A percentile compares a stretch with the other conserved stretches of the same genome.
Conservation (phyloP, 2,797 vertebrate species). For the Phataginus tetradactyla region DNA sequence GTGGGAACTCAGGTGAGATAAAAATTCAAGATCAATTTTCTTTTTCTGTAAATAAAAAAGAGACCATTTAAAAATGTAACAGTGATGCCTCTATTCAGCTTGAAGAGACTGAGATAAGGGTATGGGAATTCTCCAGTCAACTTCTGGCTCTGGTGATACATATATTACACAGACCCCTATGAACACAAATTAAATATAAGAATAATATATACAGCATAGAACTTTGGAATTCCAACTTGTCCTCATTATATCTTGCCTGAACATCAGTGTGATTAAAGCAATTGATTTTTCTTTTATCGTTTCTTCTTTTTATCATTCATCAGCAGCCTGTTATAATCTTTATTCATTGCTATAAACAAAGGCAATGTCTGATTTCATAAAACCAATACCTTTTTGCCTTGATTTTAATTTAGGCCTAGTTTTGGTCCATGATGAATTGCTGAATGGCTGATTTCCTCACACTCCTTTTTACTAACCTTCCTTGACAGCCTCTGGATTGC, state of each 20-base stretch:
- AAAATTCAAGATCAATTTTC: constrained; percentile 35
- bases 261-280: constrained; percentile 75
- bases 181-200: constrained; percentile 69
- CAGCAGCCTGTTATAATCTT: constrained; percentile 84
- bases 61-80: constrained; percentile 44
- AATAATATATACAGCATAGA: constrained; percentile 33
- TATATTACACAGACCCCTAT: constrained; percentile 1
- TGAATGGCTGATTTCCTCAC: constrained; percentile 96
- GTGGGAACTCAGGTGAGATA: constrained; percentile 13
- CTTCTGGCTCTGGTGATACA: not conserved
- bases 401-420: constrained; percentile 93
- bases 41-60: constrained; percentile 35
- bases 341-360: constrained; percentile 89
- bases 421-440: constrained; percentile 95
- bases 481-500: constrained; percentile 97
- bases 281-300: constrained; percentile 81
- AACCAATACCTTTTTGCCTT: constrained; percentile 89
- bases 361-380: constrained; percentile 90
- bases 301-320: constrained; percentile 79
- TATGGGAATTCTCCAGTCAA: constrained; percentile 46
- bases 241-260: constrained; percentile 70
- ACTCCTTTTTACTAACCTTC: constrained; percentile 95
- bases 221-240: constrained; percentile 65
- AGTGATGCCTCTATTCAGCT: not conserved
- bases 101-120: constrained; percentile 3